Conservation (phyloP, 1,140 invertebrate species). For the Spodoptera litura region DNA sequence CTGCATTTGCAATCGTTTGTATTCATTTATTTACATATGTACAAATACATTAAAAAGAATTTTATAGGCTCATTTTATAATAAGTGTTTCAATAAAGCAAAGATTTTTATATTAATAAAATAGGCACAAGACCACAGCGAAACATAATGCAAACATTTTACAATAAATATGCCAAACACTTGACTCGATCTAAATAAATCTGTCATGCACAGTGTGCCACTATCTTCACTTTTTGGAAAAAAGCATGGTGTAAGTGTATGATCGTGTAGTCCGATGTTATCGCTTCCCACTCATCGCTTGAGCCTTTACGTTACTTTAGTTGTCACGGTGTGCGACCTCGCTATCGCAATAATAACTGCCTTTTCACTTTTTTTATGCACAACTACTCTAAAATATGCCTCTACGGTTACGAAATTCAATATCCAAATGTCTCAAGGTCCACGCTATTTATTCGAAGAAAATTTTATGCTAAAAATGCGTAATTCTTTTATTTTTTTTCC, state of each 20-base stretch:
- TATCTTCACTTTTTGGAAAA: slow-evolving; percentile 8
- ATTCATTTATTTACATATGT: too few relatives aligned
- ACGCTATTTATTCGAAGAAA: slow-evolving; percentile 12
- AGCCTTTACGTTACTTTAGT: slow-evolving; percentile 35
- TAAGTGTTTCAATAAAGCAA: too few relatives aligned
- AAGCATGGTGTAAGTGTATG: slow-evolving; percentile 1
- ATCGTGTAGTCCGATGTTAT: slow-evolving; percentile 26
- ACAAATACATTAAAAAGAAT: too few relatives aligned
- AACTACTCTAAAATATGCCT: slow-evolving; percentile 55
- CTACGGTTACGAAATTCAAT: slow-evolving; percentile 50
- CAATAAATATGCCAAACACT: too few relatives aligned
- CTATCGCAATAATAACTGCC: slow-evolving; percentile 47
- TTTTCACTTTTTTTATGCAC: slow-evolving; percentile 59
- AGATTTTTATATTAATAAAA: too few relatives aligned
- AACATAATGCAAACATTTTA: too few relatives aligned
- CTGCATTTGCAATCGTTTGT: too few relatives aligned
- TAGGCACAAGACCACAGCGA: too few relatives aligned
- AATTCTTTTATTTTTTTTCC: slow-evolving; percentile 37
- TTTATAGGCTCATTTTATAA: too few relatives aligned
- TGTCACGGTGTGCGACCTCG: slow-evolving; percentile 51
- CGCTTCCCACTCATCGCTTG: slow-evolving; percentile 36
- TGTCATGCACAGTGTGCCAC: slow-evolving; percentile 10
- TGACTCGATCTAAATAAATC: not conserved
- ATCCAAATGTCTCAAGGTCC: slow-evolving; percentile 52
- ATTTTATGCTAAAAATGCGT: slow-evolving; percentile 15